phyloP scores from a whole-genome alignment of 2,888 invertebrate species.

The Hipparchia sbordonii region DNA sequence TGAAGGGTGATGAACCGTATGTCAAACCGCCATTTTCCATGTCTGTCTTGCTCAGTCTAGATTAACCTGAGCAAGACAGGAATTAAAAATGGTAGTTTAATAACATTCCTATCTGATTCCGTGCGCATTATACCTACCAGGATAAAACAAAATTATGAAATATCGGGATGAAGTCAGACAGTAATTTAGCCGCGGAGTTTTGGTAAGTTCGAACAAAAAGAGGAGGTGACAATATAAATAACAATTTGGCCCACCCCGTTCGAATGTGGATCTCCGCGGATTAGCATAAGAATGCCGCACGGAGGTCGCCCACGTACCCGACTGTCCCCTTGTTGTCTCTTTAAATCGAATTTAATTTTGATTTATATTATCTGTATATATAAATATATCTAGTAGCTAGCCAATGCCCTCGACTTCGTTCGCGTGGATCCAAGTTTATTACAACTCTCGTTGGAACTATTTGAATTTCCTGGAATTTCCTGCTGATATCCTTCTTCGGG shows the following conservation, averaged over 20 bases:
- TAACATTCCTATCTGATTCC: too few relatives aligned
- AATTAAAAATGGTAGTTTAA: too few relatives aligned
- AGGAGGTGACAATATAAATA: conserved; percentile 82
- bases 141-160: conserved; percentile 27
- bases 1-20: too few relatives aligned
- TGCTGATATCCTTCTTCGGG: too few relatives aligned
- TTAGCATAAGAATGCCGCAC: conserved; percentile 82
- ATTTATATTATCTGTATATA: conserved; percentile 70
- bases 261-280: conserved; percentile 69
- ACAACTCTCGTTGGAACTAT: too few relatives aligned
- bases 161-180: conserved; percentile 57
- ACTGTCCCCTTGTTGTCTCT: conserved; percentile 77
- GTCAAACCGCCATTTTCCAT: too few relatives aligned
- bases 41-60: too few relatives aligned
- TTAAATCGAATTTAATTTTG: conserved; percentile 82
- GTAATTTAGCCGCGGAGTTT: conserved; percentile 65
- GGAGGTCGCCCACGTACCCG: conserved; percentile 73
- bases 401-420: too few relatives aligned
- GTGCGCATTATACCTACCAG: neutral
- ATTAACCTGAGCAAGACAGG: too few relatives aligned
- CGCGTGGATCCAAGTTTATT: too few relatives aligned
- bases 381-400: neutral
- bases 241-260: conserved; percentile 83
- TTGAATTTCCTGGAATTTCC: too few relatives aligned
- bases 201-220: conserved; percentile 67